These are phyloP conservation scores for Muscicapa comitata DNA, from an alignment of 2,797 vertebrate species.

Conservation along the genomic window DNA sequence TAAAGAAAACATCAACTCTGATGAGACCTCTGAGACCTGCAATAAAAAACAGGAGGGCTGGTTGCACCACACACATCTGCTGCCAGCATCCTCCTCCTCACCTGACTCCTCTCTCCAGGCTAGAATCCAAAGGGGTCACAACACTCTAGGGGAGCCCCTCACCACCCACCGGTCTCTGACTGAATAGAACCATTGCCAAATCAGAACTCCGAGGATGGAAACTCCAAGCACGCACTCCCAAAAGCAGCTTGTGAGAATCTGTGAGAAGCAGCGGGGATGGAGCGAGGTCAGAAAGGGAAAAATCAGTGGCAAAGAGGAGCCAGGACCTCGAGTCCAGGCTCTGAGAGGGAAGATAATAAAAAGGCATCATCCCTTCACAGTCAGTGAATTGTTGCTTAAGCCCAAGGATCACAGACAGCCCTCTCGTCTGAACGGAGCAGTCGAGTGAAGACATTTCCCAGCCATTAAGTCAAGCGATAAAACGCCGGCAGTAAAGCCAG, in stretches of 20 bases:
- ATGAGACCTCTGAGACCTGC: constrained; percentile 16
- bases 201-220: background rate
- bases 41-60: background rate
- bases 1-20: background rate
- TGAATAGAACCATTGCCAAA: background rate
- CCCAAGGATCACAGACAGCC: background rate
- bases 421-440: background rate
- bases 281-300: background rate
- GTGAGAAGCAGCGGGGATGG: fast-evolving
- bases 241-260: background rate
- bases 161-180: background rate
- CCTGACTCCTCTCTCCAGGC: background rate
- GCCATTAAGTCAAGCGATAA: constrained; percentile 36
- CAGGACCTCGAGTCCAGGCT: background rate
- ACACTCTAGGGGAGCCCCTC: background rate
- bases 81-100: background rate
- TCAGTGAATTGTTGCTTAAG: background rate
- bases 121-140: background rate
- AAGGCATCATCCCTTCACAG: background rate
- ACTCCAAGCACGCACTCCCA: background rate
- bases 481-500: constrained; percentile 19
- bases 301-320: background rate
- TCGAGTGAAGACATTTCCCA: constrained; percentile 23
- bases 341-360: background rate
- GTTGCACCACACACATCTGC: background rate